Percentiles rank a stretch among this genome's conserved stretches.
Evolutionary conservation across 1,140 invertebrate genomes (phyloP).

Genomic region (Lordiphosa clarofinis): DNA sequence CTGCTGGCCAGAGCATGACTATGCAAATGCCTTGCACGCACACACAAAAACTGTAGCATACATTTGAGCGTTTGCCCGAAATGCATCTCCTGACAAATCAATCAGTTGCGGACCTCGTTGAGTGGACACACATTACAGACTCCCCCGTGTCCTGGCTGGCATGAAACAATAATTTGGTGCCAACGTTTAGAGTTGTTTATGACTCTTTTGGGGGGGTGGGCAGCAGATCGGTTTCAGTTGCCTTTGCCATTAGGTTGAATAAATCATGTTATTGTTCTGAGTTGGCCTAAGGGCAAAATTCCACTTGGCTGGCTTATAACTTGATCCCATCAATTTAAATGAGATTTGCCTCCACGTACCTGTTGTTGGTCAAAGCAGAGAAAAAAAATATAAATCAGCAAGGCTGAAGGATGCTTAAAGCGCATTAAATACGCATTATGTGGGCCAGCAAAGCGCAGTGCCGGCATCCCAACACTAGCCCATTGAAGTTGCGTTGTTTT

Average conservation of each 20-base stretch:
- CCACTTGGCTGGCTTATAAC: too few relatives aligned
- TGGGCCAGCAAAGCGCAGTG: slow-evolving; percentile 8
- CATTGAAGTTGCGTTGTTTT: slow-evolving; percentile 36
- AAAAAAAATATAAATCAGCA: neutral
- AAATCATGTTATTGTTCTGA: too few relatives aligned
- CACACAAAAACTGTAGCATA: neutral
- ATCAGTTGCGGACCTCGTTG: slow-evolving; percentile 6
- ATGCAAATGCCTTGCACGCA: neutral
- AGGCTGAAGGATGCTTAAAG: slow-evolving; percentile 28
- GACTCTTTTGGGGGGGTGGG: slow-evolving; percentile 37
- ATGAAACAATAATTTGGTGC: slow-evolving; percentile 61
- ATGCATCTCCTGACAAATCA: slow-evolving; percentile 4
- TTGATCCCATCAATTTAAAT: too few relatives aligned
- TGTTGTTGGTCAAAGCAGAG: slow-evolving; percentile 1
- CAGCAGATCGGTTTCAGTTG: slow-evolving; percentile 1
- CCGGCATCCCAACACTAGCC: neutral
- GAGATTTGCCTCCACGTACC: too few relatives aligned
- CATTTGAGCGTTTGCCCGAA: too few relatives aligned
- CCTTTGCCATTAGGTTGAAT: too few relatives aligned
- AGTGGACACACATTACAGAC: slow-evolving; percentile 1
- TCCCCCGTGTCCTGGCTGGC: slow-evolving; percentile 26
- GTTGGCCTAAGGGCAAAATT: too few relatives aligned
- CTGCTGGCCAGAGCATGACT: neutral
- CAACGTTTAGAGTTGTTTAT: slow-evolving; percentile 61
- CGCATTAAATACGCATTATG: slow-evolving; percentile 67